phyloP scores from a whole-genome alignment of 2,113 vertebrate species.

The Hemiprocne comata region DNA sequence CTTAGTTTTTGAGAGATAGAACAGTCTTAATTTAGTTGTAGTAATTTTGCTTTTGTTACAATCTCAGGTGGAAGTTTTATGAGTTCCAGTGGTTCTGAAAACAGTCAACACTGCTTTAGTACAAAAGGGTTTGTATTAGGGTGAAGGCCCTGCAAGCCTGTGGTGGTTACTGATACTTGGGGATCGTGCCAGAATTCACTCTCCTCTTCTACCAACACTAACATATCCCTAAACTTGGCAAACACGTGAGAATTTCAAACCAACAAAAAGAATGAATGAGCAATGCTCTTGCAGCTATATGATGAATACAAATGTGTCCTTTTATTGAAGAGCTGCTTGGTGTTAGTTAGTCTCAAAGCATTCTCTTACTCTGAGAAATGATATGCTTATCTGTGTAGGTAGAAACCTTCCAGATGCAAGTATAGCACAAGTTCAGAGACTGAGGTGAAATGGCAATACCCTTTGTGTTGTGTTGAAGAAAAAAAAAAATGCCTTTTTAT shows the following conservation, averaged over 20 bases:
- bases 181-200: background rate
- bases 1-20: background rate
- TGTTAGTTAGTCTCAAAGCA: background rate
- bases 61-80: background rate
- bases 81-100: background rate
- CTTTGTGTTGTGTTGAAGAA: background rate
- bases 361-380: background rate
- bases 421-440: background rate
- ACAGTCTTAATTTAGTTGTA: background rate
- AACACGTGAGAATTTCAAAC: background rate
- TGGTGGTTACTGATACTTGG: background rate
- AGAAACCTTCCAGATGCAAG: background rate
- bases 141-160: background rate
- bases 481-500: background rate
- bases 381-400: background rate
- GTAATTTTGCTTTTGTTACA: background rate
- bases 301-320: background rate
- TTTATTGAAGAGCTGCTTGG: background rate
- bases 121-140: background rate
- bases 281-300: conserved; percentile 27
- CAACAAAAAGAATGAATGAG: conserved; percentile 3
- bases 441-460: background rate
- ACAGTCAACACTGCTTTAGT: background rate
- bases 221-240: background rate
- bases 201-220: background rate